phyloP scores from a whole-genome alignment of 2,888 invertebrate species.

The Eumerus sabulonum region DNA sequence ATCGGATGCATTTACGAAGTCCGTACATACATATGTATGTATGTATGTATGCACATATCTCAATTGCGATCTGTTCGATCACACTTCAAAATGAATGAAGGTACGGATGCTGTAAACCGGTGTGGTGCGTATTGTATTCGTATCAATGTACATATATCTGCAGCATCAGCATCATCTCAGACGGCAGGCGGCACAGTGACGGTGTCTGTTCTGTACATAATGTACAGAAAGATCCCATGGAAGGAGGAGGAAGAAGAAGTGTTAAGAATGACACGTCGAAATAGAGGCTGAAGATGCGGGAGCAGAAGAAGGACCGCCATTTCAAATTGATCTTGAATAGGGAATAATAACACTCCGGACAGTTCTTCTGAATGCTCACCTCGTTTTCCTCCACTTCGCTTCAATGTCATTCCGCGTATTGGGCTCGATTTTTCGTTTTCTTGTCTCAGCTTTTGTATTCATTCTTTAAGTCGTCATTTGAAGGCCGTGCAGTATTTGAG shows the following conservation, averaged over 20 bases:
- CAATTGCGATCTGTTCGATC: constrained; percentile 33
- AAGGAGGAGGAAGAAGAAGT: constrained; percentile 38
- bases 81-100: constrained; percentile 8
- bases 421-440: constrained; percentile 20
- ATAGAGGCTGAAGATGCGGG: constrained; percentile 60
- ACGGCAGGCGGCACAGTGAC: constrained; percentile 37
- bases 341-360: constrained; percentile 61
- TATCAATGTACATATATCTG: constrained; percentile 51
- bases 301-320: constrained; percentile 65
- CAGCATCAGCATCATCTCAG: constrained; percentile 2
- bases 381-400: constrained; percentile 7
- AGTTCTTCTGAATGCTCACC: constrained; percentile 57
- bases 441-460: constrained; percentile 50
- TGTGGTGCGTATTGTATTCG: constrained; percentile 33
- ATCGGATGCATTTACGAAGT: too few relatives aligned
- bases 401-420: too few relatives aligned
- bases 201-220: constrained; percentile 37
- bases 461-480: constrained; percentile 55
- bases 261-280: constrained; percentile 69
- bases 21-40: too few relatives aligned
- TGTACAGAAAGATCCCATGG: constrained; percentile 38
- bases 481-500: constrained; percentile 58
- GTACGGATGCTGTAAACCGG: constrained; percentile 16
- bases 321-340: constrained; percentile 66
- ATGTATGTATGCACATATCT: constrained; percentile 30